Base-by-base conservation (phyloP, 2,797 vertebrate species). In the Acanthurus lineatus region DNA sequence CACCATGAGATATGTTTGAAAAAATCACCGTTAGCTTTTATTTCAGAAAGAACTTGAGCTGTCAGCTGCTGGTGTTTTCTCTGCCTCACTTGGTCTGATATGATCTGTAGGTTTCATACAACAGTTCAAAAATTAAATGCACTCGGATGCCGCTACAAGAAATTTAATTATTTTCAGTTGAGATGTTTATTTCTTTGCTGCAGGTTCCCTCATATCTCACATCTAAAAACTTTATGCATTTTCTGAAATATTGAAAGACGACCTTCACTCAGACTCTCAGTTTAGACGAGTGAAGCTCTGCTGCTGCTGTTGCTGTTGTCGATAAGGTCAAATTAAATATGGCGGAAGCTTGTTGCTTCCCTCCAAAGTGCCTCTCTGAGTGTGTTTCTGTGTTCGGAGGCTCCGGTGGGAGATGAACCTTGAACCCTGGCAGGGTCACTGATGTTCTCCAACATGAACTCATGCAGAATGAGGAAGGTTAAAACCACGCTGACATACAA, bases 311-410 rank as follows among this genome's bases (percentile, higher is more conserved):
- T n/a, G n/a, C n/a, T n/a, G 45, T 17, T 10, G 71, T 51, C 40
- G 60, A 63, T 76, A 65, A 87, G 86, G 86, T 87, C 83, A 63
- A 25, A 52, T 67, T 71, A 58, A 49, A 82, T 57, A 81, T 49
- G 60, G 71, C 15, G 32, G 76, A 32, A 72, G 82, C 61, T 77
- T 52, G 84, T 80, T 77, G 82, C 70, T 32, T 62, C 59, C 10
- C 49, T 67, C 58, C 25, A 25, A 86, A 86, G 88, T 88, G 82
- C 58, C 69, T 84, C 20, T 53, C 80, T 91, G 89, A 91, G 89
- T 92, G 90, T 76, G 76, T 91, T 92, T 78, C 73, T 72, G 84
- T 93, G 91, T 93, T 62, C 5, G 5, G 66, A 44, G 32, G 77
- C 77, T 78, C 87, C 74, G 6, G 10, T 4, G 91, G 91, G 90